These are phyloP conservation scores for Sterrhoptilus dennistouni DNA, from an alignment of 2,113 vertebrate genomes.

Conservation along the genomic window DNA sequence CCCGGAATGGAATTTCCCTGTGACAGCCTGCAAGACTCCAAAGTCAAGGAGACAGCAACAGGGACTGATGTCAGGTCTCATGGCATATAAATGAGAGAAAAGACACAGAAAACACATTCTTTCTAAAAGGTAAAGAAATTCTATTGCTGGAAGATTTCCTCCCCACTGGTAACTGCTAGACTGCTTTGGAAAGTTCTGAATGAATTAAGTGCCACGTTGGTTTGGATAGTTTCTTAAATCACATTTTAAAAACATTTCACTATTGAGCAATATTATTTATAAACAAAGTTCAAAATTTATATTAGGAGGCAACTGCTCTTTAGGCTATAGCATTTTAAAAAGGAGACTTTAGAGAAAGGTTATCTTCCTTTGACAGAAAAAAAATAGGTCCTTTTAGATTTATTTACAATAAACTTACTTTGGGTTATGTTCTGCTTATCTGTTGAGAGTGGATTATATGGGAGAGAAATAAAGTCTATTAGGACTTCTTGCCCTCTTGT, in stretches of 20 bases:
- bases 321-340: background rate
- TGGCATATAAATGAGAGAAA: background rate
- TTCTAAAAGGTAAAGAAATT: background rate
- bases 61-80: background rate
- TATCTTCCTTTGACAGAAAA: background rate
- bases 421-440: background rate
- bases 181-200: conserved; percentile 15
- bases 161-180: background rate
- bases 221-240: conserved; percentile 16
- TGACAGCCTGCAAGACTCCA: background rate
- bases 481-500: background rate
- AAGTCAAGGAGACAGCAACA: background rate
- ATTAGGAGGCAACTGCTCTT: background rate
- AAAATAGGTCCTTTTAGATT: background rate
- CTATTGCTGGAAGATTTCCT: background rate
- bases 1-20: conserved; percentile 10
- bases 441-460: background rate
- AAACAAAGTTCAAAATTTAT: background rate
- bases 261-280: background rate
- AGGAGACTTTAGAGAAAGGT: background rate
- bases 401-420: conserved; percentile 1
- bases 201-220: background rate
- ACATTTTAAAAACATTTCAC: background rate
- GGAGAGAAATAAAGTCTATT: background rate
- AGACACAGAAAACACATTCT: background rate